Evolutionary conservation across 2,797 vertebrate species (phyloP).

Genomic region (Spheniscus humboldti): DNA sequence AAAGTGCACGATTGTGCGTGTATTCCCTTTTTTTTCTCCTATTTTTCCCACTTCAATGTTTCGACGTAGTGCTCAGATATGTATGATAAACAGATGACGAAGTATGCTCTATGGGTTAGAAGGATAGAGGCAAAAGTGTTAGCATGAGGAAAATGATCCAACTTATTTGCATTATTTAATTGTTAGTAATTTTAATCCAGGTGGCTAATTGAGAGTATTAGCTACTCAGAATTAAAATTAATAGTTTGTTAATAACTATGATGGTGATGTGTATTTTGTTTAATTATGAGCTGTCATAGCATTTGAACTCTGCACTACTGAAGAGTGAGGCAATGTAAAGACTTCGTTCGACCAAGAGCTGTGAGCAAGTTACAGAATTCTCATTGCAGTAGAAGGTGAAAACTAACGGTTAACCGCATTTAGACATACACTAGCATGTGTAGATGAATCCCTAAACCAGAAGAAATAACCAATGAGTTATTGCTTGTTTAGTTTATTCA

Average conservation of each 20-base stretch:
- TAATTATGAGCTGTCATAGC: neutral
- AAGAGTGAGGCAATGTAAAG: neutral
- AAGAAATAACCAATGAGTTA: neutral
- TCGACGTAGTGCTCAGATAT: neutral
- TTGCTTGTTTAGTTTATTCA: neutral
- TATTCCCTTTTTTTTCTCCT: too few species aligned
- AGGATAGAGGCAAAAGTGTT: neutral
- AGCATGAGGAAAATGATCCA: neutral
- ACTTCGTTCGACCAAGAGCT: neutral
- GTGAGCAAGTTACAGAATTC: neutral
- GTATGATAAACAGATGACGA: too few species aligned
- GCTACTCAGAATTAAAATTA: neutral
- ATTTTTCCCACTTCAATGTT: neutral
- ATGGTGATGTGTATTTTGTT: neutral
- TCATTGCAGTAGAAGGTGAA: neutral
- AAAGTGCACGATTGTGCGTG: rapidly evolving
- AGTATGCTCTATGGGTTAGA: neutral
- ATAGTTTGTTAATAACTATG: neutral
- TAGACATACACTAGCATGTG: neutral
- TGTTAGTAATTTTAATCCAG: neutral
- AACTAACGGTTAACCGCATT: neutral
- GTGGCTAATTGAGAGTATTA: constrained; percentile 3
- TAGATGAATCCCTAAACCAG: neutral
- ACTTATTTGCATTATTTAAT: neutral
- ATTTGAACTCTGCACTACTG: neutral